phyloP scores from a whole-genome alignment of 2,113 vertebrate genomes.

The Mirounga angustirostris region DNA sequence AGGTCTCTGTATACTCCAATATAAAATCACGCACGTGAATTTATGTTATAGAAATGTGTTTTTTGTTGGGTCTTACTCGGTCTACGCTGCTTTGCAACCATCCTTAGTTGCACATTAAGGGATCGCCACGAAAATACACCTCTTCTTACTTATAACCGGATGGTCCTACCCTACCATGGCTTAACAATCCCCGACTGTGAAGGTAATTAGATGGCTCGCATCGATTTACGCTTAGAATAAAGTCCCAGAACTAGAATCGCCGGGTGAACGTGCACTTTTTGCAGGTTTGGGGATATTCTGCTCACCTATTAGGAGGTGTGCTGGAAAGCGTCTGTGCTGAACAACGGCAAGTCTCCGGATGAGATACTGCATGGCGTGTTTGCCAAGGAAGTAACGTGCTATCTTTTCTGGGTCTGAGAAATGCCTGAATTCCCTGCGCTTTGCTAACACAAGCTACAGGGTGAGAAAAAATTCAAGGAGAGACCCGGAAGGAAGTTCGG shows the following conservation, averaged over 20 bases:
- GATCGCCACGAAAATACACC: neutral
- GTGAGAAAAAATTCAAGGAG: neutral
- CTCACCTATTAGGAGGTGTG: neutral
- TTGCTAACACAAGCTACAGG: neutral
- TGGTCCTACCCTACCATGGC: neutral
- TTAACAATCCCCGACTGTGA: neutral
- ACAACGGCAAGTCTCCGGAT: neutral
- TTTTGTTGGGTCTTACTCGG: neutral
- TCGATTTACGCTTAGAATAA: neutral
- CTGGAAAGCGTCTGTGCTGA: neutral
- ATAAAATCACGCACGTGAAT: neutral
- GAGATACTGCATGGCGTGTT: rapidly evolving
- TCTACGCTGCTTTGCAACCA: neutral
- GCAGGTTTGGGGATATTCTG: neutral
- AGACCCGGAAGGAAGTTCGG: neutral
- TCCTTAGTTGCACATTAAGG: neutral
- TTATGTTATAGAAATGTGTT: neutral
- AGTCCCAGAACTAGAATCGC: neutral
- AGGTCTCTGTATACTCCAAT: neutral
- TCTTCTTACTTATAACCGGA: neutral
- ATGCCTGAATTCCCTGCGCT: neutral
- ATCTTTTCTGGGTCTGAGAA: neutral
- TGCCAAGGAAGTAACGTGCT: neutral
- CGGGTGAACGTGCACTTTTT: neutral
- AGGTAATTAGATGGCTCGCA: neutral